phyloP scores from a whole-genome alignment of 2,888 invertebrate genomes.

The Antheraea assamensis region DNA sequence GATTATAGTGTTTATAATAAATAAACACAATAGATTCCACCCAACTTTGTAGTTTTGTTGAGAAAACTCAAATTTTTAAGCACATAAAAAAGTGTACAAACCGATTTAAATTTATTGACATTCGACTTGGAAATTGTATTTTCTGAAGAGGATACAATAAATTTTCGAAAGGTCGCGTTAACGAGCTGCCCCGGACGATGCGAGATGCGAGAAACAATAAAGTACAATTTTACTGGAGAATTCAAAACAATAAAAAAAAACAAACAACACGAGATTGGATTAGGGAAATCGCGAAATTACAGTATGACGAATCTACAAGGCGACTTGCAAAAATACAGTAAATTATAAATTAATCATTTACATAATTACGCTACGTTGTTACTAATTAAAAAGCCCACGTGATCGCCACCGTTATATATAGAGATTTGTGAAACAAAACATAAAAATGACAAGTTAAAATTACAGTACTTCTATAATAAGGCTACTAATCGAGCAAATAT shows the following conservation, averaged over 20 bases:
- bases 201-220: constrained; percentile 75
- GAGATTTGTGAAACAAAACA: background rate
- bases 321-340: background rate
- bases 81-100: constrained; percentile 48
- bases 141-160: constrained; percentile 79
- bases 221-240: constrained; percentile 68
- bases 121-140: constrained; percentile 77
- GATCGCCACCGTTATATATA: background rate
- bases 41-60: constrained; percentile 12
- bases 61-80: constrained; percentile 33
- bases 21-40: constrained; percentile 6
- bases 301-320: constrained; percentile 39
- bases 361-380: background rate
- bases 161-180: constrained; percentile 79
- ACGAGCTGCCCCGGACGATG: constrained; percentile 67
- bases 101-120: constrained; percentile 65
- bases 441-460: background rate
- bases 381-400: background rate
- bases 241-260: constrained; percentile 61
- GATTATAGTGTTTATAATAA: background rate
- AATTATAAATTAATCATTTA: background rate
- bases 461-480: background rate
- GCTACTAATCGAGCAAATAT: too few relatives aligned
- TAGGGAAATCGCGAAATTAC: constrained; percentile 49
- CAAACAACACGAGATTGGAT: constrained; percentile 55